Percentiles rank a stretch among this genome's conserved stretches.
These are phyloP conservation scores for Lochmaea capreae DNA, from an alignment of 2,888 invertebrate species.

Conservation along the genomic window DNA sequence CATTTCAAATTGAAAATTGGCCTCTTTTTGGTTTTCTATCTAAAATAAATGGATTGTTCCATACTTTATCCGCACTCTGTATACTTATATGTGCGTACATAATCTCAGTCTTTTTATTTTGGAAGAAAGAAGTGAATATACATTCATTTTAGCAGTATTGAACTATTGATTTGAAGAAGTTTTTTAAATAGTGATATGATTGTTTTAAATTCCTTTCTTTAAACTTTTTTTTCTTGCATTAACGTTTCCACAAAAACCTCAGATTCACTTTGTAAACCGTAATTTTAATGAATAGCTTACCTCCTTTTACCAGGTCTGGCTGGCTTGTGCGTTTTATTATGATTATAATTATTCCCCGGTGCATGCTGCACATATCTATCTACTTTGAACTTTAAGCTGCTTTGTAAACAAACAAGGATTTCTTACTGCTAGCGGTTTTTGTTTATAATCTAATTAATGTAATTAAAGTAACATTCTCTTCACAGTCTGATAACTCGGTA, in stretches of 20 bases:
- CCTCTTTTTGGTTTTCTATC: too few relatives aligned
- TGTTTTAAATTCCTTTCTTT: too few relatives aligned
- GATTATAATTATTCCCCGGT: background rate
- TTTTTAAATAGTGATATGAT: too few relatives aligned
- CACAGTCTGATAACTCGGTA: background rate
- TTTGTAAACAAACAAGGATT: background rate
- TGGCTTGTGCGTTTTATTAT: background rate
- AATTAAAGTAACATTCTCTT: background rate
- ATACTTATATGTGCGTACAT: too few relatives aligned
- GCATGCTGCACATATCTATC: constrained; percentile 5
- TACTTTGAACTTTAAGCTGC: constrained; percentile 5
- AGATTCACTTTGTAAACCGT: background rate
- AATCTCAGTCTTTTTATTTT: too few relatives aligned
- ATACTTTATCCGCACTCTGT: too few relatives aligned
- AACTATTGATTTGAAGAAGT: too few relatives aligned
- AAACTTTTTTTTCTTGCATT: background rate
- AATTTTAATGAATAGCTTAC: background rate
- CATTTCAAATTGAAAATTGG: too few relatives aligned
- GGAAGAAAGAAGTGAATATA: too few relatives aligned
- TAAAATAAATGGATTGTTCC: too few relatives aligned
- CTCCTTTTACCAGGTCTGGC: background rate
- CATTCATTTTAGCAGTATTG: too few relatives aligned
- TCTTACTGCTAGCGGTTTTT: background rate
- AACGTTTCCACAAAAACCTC: background rate
- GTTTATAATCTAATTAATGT: constrained; percentile 2